phyloP scores from a whole-genome alignment of 2,113 vertebrate genomes.

The Gnathonemus longibarbis region DNA sequence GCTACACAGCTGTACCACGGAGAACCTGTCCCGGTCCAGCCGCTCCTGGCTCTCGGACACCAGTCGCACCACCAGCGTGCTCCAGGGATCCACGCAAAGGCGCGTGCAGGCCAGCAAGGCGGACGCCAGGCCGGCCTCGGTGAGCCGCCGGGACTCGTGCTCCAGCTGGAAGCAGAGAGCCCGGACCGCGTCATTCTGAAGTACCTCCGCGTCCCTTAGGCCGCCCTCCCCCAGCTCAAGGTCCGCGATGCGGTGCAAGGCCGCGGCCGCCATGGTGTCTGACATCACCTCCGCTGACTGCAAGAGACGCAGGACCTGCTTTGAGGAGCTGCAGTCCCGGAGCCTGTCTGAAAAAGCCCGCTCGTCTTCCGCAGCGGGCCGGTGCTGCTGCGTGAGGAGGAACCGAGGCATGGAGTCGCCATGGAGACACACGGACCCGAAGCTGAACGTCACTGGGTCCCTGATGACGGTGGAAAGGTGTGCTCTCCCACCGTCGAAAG shows the following conservation, averaged over 20 bases:
- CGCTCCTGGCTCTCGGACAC: conserved; percentile 66
- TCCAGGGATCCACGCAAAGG: conserved; percentile 63
- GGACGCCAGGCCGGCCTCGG: conserved; percentile 58
- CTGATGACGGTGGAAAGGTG: conserved; percentile 43
- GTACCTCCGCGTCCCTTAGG: conserved; percentile 50
- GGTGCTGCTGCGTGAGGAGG: conserved; percentile 38
- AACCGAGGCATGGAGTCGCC: conserved; percentile 31
- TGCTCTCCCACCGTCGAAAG: conserved; percentile 29
- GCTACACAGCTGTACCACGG: conserved; percentile 57
- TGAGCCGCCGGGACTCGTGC: conserved; percentile 56
- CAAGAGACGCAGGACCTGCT: conserved; percentile 66
- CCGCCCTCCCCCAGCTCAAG: conserved; percentile 49
- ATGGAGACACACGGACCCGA: conserved; percentile 46
- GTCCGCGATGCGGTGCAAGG: conserved; percentile 72
- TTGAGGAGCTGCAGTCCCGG: conserved; percentile 46
- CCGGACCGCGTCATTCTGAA: conserved; percentile 59
- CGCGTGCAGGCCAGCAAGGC: conserved; percentile 67
- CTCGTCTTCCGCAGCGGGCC: conserved; percentile 47
- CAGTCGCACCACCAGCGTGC: conserved; percentile 60
- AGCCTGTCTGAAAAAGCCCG: conserved; percentile 50
- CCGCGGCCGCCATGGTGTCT: conserved; percentile 61
- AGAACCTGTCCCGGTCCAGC: conserved; percentile 55
- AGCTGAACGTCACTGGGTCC: conserved; percentile 42
- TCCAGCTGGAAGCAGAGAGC: conserved; percentile 71
- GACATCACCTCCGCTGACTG: conserved; percentile 52